Evolutionary conservation across 2,113 vertebrate genomes (phyloP).

Genomic region (Upupa epops): DNA sequence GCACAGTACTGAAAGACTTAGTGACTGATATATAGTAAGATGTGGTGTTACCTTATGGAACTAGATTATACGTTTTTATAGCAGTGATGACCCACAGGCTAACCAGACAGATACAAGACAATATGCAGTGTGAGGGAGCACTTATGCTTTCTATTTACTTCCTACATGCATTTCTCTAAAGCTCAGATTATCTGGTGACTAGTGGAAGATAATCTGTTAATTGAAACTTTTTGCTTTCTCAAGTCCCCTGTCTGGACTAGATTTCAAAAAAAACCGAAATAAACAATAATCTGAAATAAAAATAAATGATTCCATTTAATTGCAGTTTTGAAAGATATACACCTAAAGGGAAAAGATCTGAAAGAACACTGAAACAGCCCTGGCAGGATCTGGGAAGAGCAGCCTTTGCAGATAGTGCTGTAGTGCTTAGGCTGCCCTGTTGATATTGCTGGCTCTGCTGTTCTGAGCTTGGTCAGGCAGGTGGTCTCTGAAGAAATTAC

Average conservation of each 20-base stretch:
- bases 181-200: slow-evolving; percentile 73
- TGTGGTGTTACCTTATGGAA: neutral
- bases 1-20: neutral
- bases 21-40: neutral
- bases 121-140: slow-evolving; percentile 42
- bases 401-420: neutral
- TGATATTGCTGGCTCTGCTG: neutral
- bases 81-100: neutral
- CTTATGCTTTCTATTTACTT: slow-evolving; percentile 69
- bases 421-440: neutral
- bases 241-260: slow-evolving; percentile 72
- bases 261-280: slow-evolving; percentile 79
- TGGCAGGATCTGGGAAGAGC: neutral
- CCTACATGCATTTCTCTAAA: slow-evolving; percentile 66
- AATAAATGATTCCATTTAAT: neutral
- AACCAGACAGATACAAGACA: slow-evolving; percentile 14
- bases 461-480: neutral
- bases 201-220: slow-evolving; percentile 74
- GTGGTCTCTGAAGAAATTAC: neutral
- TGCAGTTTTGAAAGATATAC: neutral
- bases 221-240: slow-evolving; percentile 74
- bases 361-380: neutral
- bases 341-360: neutral
- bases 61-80: neutral
- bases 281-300: slow-evolving; percentile 68